Evolutionary conservation across 2,797 vertebrate genomes (phyloP), one percentile per base, ranked within the genome.

Genomic region (Champsocephalus esox): DNA sequence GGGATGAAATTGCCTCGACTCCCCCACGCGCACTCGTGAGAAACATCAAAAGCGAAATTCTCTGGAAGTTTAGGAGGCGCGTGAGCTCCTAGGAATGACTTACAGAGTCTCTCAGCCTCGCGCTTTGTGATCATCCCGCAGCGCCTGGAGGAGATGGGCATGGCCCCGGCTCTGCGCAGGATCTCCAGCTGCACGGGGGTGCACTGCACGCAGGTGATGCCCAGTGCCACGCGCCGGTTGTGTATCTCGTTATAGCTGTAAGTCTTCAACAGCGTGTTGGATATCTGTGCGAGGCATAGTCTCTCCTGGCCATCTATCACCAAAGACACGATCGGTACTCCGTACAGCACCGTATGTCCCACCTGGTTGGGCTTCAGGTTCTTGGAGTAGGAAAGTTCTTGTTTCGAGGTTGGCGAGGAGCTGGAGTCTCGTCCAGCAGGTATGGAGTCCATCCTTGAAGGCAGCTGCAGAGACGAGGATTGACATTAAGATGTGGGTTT

Each of bases 231-330:
- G 4, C 97, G 96, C 45, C 97, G 94, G 87, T 98, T 98, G 92
- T 98, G 97, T 66, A 98, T 98, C 90, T 98, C 97, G 94, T 98
- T 98, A 73, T 98, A 98, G 91, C 97, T 98, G 91, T 97, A 98
- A 85, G 96, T 95, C 91, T 98, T 98, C 70, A 98, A 82, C 41
- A 98, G 90, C 0, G 97, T 98, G 91, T 98, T 98, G 34, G 97
- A 98, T 82, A 98, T 98, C 86, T 98, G 97, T 0, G 97, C 97
- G 48, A 98, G 94, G 69, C 97, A 98, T 71, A 98, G 96, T 88
- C 97, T 95, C 92, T 99, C 98, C 91, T 97, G 97, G 49, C 97
- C 97, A 91, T 99, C 98, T 87, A 99, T 99, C 74, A 99, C 97
- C 93, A 99, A 91, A 24, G 97, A 99, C 62, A 99, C 98, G 82